A percentile compares a stretch with the other conserved stretches of the same genome.
Evolutionary conservation across 2,888 invertebrate genomes (phyloP).

Genomic region (Hymenopus coronatus): DNA sequence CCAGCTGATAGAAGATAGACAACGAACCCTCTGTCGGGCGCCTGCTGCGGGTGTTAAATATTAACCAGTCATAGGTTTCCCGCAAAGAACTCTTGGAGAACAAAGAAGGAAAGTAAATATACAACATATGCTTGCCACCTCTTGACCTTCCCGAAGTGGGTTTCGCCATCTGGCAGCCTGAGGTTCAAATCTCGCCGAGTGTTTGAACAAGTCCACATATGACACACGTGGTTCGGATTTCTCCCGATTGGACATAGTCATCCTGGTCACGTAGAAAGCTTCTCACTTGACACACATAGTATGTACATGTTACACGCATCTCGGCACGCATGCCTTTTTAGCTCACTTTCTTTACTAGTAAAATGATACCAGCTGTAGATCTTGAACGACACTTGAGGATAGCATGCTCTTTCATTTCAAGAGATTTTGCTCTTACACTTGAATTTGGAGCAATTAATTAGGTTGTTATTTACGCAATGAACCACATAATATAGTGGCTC

Average conservation of each 20-base stretch:
- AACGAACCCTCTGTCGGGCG: neutral
- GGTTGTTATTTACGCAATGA: too few species aligned
- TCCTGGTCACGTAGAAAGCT: neutral
- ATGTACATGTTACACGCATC: neutral
- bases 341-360: neutral
- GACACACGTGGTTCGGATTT: neutral
- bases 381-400: too few species aligned
- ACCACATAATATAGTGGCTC: too few species aligned
- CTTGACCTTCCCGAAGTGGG: neutral
- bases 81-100: neutral
- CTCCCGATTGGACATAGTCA: neutral
- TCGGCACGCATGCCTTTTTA: neutral
- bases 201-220: neutral
- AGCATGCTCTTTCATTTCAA: too few species aligned
- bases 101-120: neutral
- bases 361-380: neutral
- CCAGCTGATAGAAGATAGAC: too few species aligned
- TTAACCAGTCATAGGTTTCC: neutral
- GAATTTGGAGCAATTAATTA: too few species aligned
- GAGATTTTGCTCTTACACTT: too few species aligned
- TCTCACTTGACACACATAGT: neutral
- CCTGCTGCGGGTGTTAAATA: neutral
- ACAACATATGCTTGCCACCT: neutral
- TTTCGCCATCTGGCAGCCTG: neutral
- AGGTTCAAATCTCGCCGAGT: neutral